Percentiles rank a stretch among this genome's conserved stretches.
These are phyloP conservation scores for Podarcis lilfordi DNA, from an alignment of 2,797 vertebrate genomes.

Conservation along the genomic window DNA sequence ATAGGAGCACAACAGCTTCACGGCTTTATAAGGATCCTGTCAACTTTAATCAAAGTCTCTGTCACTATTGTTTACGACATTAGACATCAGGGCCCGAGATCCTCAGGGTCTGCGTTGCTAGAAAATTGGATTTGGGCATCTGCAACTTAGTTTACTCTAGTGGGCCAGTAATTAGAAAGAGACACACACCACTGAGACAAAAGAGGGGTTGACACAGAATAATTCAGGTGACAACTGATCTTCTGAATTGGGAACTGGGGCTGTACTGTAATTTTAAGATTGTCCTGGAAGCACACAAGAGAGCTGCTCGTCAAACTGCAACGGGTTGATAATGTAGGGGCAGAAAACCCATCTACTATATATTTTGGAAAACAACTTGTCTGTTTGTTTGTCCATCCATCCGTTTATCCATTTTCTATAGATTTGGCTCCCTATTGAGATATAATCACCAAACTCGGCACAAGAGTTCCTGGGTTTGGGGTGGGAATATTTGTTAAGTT, in stretches of 20 bases:
- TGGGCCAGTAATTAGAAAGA: background rate
- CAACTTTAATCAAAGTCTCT: slow-evolving; percentile 24
- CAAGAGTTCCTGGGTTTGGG: too few species aligned
- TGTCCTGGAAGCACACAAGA: slow-evolving; percentile 1
- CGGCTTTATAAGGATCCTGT: slow-evolving; percentile 31
- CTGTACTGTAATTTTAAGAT: slow-evolving; percentile 2
- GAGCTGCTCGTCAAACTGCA: slow-evolving; percentile 7
- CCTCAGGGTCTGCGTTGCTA: background rate
- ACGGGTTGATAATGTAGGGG: background rate
- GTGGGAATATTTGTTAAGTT: too few species aligned
- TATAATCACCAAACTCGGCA: too few species aligned
- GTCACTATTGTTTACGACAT: slow-evolving; percentile 19
- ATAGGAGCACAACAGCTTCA: background rate
- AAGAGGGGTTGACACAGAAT: background rate
- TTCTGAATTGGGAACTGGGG: background rate
- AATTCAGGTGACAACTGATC: background rate
- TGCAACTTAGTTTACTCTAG: slow-evolving; percentile 3
- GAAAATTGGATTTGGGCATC: slow-evolving; percentile 30
- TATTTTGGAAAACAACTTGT: too few species aligned
- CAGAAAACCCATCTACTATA: too few species aligned
- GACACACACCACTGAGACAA: background rate
- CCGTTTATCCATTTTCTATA: too few species aligned
- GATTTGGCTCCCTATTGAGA: too few species aligned
- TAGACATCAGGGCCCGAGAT: slow-evolving; percentile 3
- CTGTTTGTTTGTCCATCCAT: too few species aligned